phyloP scores from a whole-genome alignment of 2,797 vertebrate genomes.

The Scomberomorus guttatus region DNA sequence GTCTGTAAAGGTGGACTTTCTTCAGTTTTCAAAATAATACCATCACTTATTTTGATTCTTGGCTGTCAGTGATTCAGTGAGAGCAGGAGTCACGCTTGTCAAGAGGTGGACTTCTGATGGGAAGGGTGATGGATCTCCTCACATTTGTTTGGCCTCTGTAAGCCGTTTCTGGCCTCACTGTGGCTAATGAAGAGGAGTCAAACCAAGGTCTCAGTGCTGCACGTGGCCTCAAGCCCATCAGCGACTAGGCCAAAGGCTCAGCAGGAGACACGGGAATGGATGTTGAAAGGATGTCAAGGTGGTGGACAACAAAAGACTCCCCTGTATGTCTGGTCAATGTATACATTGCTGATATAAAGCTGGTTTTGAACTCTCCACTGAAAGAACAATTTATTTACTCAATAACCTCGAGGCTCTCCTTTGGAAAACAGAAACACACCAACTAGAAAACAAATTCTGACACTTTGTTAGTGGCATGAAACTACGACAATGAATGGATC shows the following conservation, averaged over 20 bases:
- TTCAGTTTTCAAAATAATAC: not conserved
- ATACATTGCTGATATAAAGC: not conserved
- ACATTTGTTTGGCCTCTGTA: conserved; percentile 31
- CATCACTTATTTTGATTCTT: not conserved
- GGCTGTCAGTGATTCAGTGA: not conserved
- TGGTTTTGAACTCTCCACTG: not conserved
- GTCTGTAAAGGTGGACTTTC: not conserved
- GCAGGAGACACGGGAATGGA: not conserved
- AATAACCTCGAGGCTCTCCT: not conserved
- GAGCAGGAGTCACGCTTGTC: not conserved
- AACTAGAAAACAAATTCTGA: not conserved
- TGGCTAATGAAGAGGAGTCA: conserved; percentile 47
- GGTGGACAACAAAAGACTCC: not conserved
- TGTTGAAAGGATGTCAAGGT: not conserved
- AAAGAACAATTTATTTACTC: no score
- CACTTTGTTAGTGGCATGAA: no score
- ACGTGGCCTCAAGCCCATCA: conserved; percentile 43
- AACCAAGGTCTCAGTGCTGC: conserved; percentile 38
- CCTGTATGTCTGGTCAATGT: not conserved
- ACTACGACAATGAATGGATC: not conserved
- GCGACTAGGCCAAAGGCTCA: not conserved
- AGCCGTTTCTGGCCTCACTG: conserved; percentile 28
- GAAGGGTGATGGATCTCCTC: conserved; percentile 32
- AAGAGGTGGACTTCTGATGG: conserved; percentile 23
- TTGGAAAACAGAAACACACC: not conserved